Conservation (phyloP, 2,888 invertebrate genomes). For the Azorinus chamasolen region DNA sequence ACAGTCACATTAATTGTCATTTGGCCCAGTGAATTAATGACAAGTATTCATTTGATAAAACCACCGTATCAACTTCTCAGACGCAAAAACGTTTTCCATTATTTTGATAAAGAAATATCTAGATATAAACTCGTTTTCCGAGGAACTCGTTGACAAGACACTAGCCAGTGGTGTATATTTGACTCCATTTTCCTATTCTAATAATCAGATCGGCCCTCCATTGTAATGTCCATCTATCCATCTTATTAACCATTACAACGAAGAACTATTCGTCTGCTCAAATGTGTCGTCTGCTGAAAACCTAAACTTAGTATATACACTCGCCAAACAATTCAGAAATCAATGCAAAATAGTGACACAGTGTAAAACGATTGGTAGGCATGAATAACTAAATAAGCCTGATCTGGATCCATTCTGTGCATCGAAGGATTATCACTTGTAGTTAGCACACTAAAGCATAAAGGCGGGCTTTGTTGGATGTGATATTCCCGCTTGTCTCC, state of each 20-base stretch:
- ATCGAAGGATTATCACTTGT: too few species aligned
- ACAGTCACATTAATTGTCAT: constrained; percentile 55
- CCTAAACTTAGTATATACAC: too few species aligned
- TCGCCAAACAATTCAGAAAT: too few species aligned
- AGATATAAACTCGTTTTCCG: constrained; percentile 55
- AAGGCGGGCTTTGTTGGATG: too few species aligned
- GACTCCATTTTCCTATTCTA: constrained; percentile 35
- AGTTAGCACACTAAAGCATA: too few species aligned
- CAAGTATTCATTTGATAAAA: constrained; percentile 61
- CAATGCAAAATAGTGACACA: too few species aligned
- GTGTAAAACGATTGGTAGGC: too few species aligned
- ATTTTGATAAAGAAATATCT: constrained; percentile 66
- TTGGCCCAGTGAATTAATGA: constrained; percentile 59
- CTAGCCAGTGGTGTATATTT: constrained; percentile 40
- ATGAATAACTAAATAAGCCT: too few species aligned
- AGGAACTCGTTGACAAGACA: constrained; percentile 36
- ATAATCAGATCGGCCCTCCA: constrained; percentile 55
- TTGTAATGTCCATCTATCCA: constrained; percentile 50
- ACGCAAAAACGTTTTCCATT: constrained; percentile 59
- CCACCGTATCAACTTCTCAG: constrained; percentile 30
- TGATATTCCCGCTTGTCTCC: too few species aligned
- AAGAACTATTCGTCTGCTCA: too few species aligned
- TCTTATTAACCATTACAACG: constrained; percentile 9
- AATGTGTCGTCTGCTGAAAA: too few species aligned
- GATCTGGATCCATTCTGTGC: too few species aligned